Evolutionary conservation across 2,797 vertebrate species (phyloP), one percentile per base, ranked within the genome.

Genomic region (Ceyx erithaca): DNA sequence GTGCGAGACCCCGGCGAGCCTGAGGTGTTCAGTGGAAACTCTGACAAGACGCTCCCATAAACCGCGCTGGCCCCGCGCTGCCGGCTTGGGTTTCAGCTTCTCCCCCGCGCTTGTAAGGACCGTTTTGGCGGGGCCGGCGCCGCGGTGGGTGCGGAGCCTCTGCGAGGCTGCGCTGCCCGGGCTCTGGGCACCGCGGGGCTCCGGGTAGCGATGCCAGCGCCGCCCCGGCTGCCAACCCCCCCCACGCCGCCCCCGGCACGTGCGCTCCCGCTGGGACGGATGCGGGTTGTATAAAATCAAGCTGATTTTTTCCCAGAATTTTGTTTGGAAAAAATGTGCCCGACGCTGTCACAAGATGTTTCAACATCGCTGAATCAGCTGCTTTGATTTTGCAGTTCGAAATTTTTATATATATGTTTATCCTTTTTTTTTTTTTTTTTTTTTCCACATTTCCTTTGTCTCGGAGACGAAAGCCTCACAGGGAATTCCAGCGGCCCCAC

Each of bases 371-470:
- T 94, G 93, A 93, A 90, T 96, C 94, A 96, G 94, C 94, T 67
- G 73, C 64, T 91, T 76, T 48, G 73, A 75, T 72, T 84, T 83
- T 92, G 87, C 77, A 31, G 15, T 45, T 69, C 31, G 51, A 78
- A 67, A 18, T 55, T 48, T 76, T 16, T 45, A 0, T 4, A 31
- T 21, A 30, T 30, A 51, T 23, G n/a, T n/a, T n/a, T n/a, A 35
- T 4, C 14, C 10, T 40, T 31, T 37, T n/a, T 26, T 12, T 49
- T 31, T 43, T 37, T 58, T 26, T 13, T 37, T 37, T 37, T 37
- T 37, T 37, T 93, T 87, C 90, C 88, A 93, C 87, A 86, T 88
- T 94, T 88, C 85, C 80, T 96, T 94, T 96, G 92, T 95, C 92
- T 94, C 0, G 1, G 26, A 88, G 43, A 79, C 0, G 1, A 90